Base-by-base conservation (phyloP, 2,797 vertebrate species). In the Malurus leucopterus region DNA sequence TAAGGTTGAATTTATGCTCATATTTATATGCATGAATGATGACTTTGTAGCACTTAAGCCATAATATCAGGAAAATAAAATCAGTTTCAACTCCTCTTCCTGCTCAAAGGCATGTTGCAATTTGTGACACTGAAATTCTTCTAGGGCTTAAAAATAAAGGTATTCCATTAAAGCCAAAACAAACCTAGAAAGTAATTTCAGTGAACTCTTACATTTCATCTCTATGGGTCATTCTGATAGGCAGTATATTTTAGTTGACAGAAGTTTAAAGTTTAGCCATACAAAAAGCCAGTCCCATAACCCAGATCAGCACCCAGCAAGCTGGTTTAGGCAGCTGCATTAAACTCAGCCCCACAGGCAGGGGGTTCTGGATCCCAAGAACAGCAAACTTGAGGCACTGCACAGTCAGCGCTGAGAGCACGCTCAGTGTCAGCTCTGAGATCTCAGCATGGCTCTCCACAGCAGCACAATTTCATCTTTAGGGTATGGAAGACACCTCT, bases 41-140 rank as follows among this genome's bases (percentile, higher is more conserved):
- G 73, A 93, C 85, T 86, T 87, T 54, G 86, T 68, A 36, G 38
- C 91, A 92, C 82, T 93, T 93, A 94, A 92, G 16, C n/a, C 61
- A 54, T 58, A 88, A 86, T 55, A 74, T 80, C 83, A 89, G 30
- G 72, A 80, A 81, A 95, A 82, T 58, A 91, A 89, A 88, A 90
- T 80, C 65, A 80, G 65, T 93, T 95, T 93, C 84, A 62, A 91
- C 34, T 73, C 87, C 89, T 89, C 77, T 86, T 94, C 91, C 85
- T 87, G 68, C 80, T 21, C 51, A 74, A 94, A 94, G 88, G 81
- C 74, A 84, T 44, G 59, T 34, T 90, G 78, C 50, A 71, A 75
- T 76, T 69, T 62, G 73, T 34, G 49, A 73, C 75, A 59, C 9
- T 70, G 75, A 84, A 93, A 91, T 89, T 93, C 72, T 84, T 72